Conservation (phyloP, 2,113 vertebrate genomes). For the Myanophis thanlyinensis region DNA sequence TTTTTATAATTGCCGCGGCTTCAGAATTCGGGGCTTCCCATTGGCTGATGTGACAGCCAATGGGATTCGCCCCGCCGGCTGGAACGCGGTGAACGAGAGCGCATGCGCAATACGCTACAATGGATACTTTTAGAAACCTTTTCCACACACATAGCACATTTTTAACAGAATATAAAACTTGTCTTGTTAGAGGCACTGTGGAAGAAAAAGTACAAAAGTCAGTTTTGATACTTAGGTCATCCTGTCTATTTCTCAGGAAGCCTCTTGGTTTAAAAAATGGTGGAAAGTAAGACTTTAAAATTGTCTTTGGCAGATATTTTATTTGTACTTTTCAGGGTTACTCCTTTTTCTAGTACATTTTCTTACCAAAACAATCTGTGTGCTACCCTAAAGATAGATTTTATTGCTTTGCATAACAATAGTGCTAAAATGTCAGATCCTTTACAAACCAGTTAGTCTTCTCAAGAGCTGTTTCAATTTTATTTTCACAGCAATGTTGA, state of each 20-base stretch:
- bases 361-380: conserved; percentile 5
- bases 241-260: conserved; percentile 13
- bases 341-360: conserved; percentile 5
- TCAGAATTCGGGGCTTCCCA: too few species aligned
- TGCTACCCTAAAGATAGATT: conserved; percentile 1
- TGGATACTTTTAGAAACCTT: background rate
- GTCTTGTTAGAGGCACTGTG: background rate
- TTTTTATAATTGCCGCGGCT: too few species aligned
- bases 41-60: too few species aligned
- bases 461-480: background rate
- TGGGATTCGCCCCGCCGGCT: too few species aligned
- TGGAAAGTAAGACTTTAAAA: conserved; percentile 13
- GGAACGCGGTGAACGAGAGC: too few species aligned
- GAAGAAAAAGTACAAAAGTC: conserved; percentile 32
- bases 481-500: background rate
- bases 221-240: conserved; percentile 13
- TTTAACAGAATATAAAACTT: background rate
- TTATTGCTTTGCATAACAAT: background rate
- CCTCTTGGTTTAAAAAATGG: background rate
- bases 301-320: conserved; percentile 11
- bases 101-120: too few species aligned
- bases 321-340: conserved; percentile 14
- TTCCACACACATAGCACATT: conserved; percentile 14
- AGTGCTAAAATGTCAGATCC: background rate
- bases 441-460: background rate